Evolutionary conservation across 2,888 invertebrate genomes (phyloP).

Genomic region (Aradus depressus): DNA sequence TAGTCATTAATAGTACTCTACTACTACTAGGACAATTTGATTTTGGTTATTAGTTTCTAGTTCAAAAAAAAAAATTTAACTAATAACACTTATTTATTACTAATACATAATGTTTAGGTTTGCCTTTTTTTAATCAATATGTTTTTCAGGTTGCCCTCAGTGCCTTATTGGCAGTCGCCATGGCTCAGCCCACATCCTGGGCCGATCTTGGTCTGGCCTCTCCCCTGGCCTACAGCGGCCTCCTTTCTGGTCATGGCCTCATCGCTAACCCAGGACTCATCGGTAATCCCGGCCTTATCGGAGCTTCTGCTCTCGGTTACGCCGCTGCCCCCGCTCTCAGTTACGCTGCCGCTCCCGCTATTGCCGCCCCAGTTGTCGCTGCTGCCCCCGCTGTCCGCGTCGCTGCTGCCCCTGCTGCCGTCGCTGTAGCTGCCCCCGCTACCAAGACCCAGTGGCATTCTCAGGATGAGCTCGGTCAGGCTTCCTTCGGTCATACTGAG

Average conservation of each 20-base stretch:
- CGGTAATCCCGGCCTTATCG: constrained; percentile 2
- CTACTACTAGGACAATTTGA: too few species aligned
- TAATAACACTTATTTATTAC: too few species aligned
- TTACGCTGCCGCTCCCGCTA: not conserved
- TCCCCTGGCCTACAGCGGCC: constrained; percentile 1
- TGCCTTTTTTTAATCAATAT: not conserved
- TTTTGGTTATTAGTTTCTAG: too few species aligned
- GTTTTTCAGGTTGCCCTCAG: constrained; percentile 44
- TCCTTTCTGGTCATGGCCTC: not conserved
- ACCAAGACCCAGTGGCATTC: constrained; percentile 38
- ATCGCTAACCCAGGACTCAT: not conserved
- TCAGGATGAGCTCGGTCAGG: constrained; percentile 39
- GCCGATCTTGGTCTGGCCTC: too few species aligned
- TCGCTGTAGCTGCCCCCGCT: constrained; percentile 30
- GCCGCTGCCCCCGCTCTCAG: constrained; percentile 4
- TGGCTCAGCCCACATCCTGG: constrained; percentile 22
- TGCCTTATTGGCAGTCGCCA: constrained; percentile 38
- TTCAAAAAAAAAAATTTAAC: too few species aligned
- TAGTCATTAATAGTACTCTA: too few species aligned
- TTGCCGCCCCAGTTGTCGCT: constrained; percentile 12
- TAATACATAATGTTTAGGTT: too few species aligned
- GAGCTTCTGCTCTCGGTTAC: not conserved
- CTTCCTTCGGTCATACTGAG: constrained; percentile 38
- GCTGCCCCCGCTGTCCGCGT: constrained; percentile 6
- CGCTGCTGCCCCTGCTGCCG: constrained; percentile 23